Conservation (phyloP, 2,797 vertebrate species). For the Myiotriccus ornatus region DNA sequence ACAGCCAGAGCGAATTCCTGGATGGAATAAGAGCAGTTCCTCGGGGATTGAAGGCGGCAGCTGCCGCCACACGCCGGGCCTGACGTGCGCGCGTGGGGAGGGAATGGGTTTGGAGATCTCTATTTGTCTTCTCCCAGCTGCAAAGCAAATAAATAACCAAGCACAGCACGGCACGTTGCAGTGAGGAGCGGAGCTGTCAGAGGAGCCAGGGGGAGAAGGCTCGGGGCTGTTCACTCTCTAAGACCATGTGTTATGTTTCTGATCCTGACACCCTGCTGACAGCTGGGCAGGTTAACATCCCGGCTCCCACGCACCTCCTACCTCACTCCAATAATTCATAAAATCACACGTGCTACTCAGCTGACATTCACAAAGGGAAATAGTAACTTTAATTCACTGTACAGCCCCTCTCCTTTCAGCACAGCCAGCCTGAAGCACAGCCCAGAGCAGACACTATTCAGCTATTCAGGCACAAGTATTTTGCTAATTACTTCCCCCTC, state of each 20-base stretch:
- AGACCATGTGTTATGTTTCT: neutral
- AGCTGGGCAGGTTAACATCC: neutral
- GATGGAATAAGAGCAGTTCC: neutral
- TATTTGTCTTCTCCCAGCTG: neutral
- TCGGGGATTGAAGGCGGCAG: accelerated
- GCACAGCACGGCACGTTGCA: accelerated
- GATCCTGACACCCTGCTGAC: neutral
- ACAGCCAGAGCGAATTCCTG: neutral
- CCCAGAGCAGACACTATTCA: neutral
- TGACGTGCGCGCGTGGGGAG: accelerated
- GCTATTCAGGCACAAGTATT: neutral
- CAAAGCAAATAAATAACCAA: neutral
- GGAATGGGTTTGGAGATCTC: neutral
- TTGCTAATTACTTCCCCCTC: neutral
- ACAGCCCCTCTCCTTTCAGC: neutral
- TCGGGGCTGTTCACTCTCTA: neutral
- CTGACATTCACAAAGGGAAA: neutral
- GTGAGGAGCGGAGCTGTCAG: neutral
- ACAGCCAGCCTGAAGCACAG: neutral
- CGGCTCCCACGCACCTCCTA: neutral
- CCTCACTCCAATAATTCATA: neutral
- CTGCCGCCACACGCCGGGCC: neutral
- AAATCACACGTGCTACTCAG: neutral
- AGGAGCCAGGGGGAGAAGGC: neutral
- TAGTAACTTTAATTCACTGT: neutral